Evolutionary conservation across 53 echinoderm and acorn worm genomes (phyloP).

Genomic region (Hippasteria phrygiana): DNA sequence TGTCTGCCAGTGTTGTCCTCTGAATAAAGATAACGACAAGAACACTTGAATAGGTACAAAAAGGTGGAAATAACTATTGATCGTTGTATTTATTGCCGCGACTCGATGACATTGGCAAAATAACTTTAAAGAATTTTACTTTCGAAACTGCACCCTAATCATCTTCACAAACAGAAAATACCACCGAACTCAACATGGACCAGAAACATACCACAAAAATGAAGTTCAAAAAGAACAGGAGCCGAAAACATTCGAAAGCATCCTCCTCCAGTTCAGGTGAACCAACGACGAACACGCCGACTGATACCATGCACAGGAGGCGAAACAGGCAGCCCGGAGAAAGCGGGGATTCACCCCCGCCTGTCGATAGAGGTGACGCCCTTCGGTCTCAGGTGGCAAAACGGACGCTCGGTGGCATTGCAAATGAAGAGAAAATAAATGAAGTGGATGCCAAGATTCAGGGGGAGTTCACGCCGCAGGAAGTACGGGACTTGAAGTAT

Average conservation of each 20-base stretch:
- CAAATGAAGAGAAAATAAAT: slow-evolving; percentile 16
- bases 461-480: slow-evolving; percentile 76
- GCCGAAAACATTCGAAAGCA: neutral
- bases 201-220: neutral
- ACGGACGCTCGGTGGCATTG: neutral
- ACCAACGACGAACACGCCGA: neutral
- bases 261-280: neutral
- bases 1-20: no score
- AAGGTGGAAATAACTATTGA: no score
- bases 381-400: neutral
- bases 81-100: no score
- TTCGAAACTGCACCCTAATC: neutral
- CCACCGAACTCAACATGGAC: neutral
- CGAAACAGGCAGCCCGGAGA: neutral
- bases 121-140: neutral
- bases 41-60: no score
- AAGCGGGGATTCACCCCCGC: neutral
- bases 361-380: neutral
- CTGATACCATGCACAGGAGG: neutral
- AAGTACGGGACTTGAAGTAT: slow-evolving; percentile 76
- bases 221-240: neutral
- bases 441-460: slow-evolving; percentile 61
- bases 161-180: neutral
- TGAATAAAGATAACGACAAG: no score
- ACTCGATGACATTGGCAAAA: no score